These are phyloP conservation scores for Pristiophorus japonicus DNA, from an alignment of 2,113 vertebrate genomes.

Conservation along the genomic window DNA sequence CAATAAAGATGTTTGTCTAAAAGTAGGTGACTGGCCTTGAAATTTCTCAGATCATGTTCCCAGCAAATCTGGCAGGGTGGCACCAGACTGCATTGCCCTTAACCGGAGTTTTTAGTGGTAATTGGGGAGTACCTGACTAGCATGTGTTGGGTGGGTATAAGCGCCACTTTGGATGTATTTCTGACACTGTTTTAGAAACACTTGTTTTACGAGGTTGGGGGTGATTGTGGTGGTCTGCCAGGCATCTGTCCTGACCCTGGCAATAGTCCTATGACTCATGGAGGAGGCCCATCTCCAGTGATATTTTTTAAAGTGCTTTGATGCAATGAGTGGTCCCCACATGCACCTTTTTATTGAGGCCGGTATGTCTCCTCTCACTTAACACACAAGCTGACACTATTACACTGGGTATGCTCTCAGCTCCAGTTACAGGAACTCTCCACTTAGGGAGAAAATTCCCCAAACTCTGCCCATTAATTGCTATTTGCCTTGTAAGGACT, in stretches of 20 bases:
- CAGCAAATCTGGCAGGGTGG: not conserved
- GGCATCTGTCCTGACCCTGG: not conserved
- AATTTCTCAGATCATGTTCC: not conserved
- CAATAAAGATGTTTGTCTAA: not conserved
- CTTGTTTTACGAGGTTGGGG: too few relatives aligned
- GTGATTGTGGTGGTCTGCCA: not conserved
- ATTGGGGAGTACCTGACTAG: too few relatives aligned
- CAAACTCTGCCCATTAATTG: too few relatives aligned
- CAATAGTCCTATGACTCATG: not conserved
- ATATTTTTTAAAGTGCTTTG: too few relatives aligned
- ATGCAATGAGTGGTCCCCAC: not conserved
- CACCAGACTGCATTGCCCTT: not conserved
- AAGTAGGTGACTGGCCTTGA: not conserved
- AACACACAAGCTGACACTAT: too few relatives aligned
- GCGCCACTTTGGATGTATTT: not conserved
- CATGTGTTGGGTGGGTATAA: not conserved
- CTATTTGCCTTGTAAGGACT: too few relatives aligned
- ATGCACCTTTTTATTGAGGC: not conserved
- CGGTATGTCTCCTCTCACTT: too few relatives aligned
- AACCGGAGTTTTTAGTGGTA: too few relatives aligned
- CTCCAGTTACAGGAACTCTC: too few relatives aligned
- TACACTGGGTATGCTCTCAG: too few relatives aligned
- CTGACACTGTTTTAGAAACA: too few relatives aligned
- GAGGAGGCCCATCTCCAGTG: not conserved
- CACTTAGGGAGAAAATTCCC: too few relatives aligned